A percentile compares a stretch with the other conserved stretches of the same genome.
phyloP scores from a whole-genome alignment of 2,888 invertebrate genomes.

The Eurois occulta region DNA sequence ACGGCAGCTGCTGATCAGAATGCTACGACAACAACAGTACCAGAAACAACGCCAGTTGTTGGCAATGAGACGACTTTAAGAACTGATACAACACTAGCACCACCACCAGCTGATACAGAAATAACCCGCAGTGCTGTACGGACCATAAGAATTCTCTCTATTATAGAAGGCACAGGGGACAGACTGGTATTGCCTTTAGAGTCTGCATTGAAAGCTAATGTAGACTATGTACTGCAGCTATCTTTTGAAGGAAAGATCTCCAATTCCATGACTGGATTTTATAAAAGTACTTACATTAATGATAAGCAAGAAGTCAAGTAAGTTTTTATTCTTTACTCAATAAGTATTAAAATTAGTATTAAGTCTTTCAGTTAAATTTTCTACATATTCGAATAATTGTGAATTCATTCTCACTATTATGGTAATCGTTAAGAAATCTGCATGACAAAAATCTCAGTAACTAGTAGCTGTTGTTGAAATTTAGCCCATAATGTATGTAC shows the following conservation, averaged over 20 bases:
- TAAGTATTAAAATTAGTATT: not conserved
- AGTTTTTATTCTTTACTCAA: conserved; percentile 63
- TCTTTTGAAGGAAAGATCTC: conserved; percentile 90
- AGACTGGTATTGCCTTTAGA: conserved; percentile 79
- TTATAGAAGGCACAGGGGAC: conserved; percentile 80
- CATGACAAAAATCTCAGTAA: conserved; percentile 9
- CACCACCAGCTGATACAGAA: conserved; percentile 74
- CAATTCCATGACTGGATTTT: conserved; percentile 92
- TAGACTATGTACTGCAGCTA: conserved; percentile 90
- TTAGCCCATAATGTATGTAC: not conserved
- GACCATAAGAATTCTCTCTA: conserved; percentile 80
- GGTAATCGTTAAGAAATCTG: not conserved
- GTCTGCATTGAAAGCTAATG: conserved; percentile 82
- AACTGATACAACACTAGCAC: conserved; percentile 46
- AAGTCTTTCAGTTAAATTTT: not conserved
- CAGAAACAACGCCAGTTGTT: conserved; percentile 47
- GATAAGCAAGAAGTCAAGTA: conserved; percentile 85
- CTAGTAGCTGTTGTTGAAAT: not conserved
- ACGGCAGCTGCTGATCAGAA: conserved; percentile 41
- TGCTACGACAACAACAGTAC: conserved; percentile 34
- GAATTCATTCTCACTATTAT: not conserved
- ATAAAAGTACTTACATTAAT: conserved; percentile 91
- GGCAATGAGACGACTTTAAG: conserved; percentile 52
- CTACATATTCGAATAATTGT: not conserved
- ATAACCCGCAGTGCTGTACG: conserved; percentile 83